These are phyloP conservation scores for Oxyruncus cristatus DNA, from an alignment of 2,113 vertebrate genomes.

Conservation along the genomic window DNA sequence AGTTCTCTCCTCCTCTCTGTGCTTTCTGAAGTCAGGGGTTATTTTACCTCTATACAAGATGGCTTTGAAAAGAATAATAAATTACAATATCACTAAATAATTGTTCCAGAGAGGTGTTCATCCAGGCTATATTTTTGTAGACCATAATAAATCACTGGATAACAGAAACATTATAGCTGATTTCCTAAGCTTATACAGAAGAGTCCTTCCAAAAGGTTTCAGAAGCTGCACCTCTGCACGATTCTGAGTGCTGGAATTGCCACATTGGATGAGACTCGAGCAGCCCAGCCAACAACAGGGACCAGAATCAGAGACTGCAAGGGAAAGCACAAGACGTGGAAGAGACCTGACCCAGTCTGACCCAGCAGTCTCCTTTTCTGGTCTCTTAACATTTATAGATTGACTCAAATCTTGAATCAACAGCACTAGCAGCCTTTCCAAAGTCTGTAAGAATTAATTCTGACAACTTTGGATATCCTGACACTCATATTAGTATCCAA, in stretches of 20 bases:
- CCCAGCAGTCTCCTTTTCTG: neutral
- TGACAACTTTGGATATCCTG: conserved; percentile 40
- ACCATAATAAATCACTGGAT: conserved; percentile 57
- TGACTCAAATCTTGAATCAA: neutral
- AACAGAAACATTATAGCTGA: conserved; percentile 37
- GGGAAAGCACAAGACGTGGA: neutral
- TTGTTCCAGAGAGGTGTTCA: conserved; percentile 62
- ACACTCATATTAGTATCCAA: neutral
- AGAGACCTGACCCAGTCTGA: neutral
- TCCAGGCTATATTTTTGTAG: conserved; percentile 54
- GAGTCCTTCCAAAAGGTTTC: conserved; percentile 36
- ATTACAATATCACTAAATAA: conserved; percentile 62
- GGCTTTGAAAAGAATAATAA: conserved; percentile 63
- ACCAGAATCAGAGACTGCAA: neutral
- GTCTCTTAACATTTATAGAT: neutral
- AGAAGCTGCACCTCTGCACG: conserved; percentile 5
- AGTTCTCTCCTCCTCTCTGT: conserved; percentile 15
- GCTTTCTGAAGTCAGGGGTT: conserved; percentile 54
- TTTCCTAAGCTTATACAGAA: conserved; percentile 33
- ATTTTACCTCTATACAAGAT: conserved; percentile 60
- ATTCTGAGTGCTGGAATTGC: neutral
- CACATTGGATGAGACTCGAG: conserved; percentile 20
- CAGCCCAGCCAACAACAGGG: neutral
- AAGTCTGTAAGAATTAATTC: conserved; percentile 29
- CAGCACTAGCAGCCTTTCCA: conserved; percentile 5